Base-by-base conservation (phyloP, 2,888 invertebrate species). In the Troides aeacus region DNA sequence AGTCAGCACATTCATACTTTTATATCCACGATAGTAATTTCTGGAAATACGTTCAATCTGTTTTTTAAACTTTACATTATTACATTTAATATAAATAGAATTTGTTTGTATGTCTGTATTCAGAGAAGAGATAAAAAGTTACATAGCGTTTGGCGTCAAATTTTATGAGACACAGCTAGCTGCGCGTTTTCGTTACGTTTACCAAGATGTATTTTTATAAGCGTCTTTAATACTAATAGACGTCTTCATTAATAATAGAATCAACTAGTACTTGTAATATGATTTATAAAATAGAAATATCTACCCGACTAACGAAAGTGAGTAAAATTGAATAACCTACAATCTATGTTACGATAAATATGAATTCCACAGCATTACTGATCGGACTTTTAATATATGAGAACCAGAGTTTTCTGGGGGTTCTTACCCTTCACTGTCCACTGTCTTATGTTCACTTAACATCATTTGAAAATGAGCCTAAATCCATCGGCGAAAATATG, bases 141-240 rank as follows among this genome's bases (percentile, higher is more conserved):
- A 66, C 24, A 50, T 30, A 66, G 66, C 24, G 56, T 36, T 50
- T 36, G 23, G 64, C 53, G 69, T 70, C 53, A 65, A 68, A 58
- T 72, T 73, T 74, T 74, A 74, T 72, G 71, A 68, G 66, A 63
- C 61, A 64, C 69, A 69, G 71, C 64, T 64, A 73, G 68, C 66
- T 69, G 66, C 60, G 69, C 70, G 74, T 74, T 74, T 74, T 72
- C 65, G 42, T 71, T 66, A 67, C 67, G 64, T 74, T 71, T 71
- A 70, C 63, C 68, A 62, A 65, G 62, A 67, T 64, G 63, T 70
- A 58, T 66, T 72, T 67, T 66, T 71, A 68, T 72, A 61, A 64
- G 62, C 62, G 63, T 69, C 69, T 67, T 63, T 53, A 63, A 58
- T 53, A 56, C 36, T 21, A 21, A 21, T 21, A 21, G 21, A 21